Base-by-base conservation (phyloP, 2,888 invertebrate species). In the Mythimna impura region DNA sequence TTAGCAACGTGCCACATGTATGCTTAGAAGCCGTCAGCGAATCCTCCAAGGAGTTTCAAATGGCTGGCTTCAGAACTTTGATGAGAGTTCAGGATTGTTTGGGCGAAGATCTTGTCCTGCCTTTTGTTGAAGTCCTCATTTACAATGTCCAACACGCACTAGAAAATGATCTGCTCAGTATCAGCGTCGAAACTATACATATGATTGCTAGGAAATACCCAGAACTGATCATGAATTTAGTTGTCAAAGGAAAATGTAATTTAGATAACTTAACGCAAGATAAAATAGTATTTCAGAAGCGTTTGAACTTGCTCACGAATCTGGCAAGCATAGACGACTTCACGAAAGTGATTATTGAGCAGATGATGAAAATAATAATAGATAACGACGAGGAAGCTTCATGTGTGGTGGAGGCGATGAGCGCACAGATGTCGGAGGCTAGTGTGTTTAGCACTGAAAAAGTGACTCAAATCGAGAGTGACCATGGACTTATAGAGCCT, bases 41-140 rank as follows among this genome's bases (percentile, higher is more conserved):
- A 76, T 84, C 90, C 0, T 87, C 92, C 0, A 92, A 92, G 70
- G 96, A 97, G 73, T 92, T 96, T 72, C 96, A 96, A 88, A 91
- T 95, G 58, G 94, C 96, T 64, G 96, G 96, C 5, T 96, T 97
- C 57, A 93, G 94, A 83, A 96, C 96, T 62, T 88, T 97, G 43
- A 93, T 95, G 7, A 89, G 94, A 85, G 95, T 97, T 14, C 95
- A 92, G 62, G 89, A 93, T 76, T 92, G 91, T 62, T 84, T 97
- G 66, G 92, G 95, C 36, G 78, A 89, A 30, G 93, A 96, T 57
- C 91, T 97, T 55, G 95, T 97, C 17, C 81, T 94, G 58, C 93
- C 93, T n/a, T 92, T 97, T 72, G 96, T 97, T 72, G 94, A 96
- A 79, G 91, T 95, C 76, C 91, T 97, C 57, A 93, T 95, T 12